Percentiles rank a stretch among this genome's conserved stretches.
Evolutionary conservation across 2,113 vertebrate genomes (phyloP).

Genomic region (Parus major): DNA sequence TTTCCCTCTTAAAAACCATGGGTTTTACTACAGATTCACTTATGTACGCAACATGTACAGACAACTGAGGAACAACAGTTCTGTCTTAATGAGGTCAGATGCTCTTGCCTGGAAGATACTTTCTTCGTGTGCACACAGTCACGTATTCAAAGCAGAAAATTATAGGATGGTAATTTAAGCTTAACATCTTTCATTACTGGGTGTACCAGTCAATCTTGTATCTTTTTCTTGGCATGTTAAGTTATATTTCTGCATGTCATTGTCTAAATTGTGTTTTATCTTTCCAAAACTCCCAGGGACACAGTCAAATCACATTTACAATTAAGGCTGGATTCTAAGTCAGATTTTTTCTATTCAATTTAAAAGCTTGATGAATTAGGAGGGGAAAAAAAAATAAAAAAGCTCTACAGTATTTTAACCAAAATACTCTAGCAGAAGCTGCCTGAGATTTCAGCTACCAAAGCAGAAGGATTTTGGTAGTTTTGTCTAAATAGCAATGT

Average conservation of each 20-base stretch:
- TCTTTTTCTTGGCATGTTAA: conserved; percentile 1
- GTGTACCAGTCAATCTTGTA: conserved; percentile 40
- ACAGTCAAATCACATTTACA: background rate
- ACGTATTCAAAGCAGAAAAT: conserved; percentile 45
- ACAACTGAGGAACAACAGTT: conserved; percentile 23
- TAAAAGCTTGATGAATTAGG: background rate
- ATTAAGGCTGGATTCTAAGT: background rate
- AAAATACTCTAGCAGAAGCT: background rate
- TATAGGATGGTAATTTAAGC: conserved; percentile 18
- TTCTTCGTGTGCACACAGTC: conserved; percentile 15
- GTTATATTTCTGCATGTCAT: conserved; percentile 16
- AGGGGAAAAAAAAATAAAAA: background rate
- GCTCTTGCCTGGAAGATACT: conserved; percentile 18
- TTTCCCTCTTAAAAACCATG: background rate
- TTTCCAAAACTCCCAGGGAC: background rate
- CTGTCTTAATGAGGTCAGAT: conserved; percentile 30
- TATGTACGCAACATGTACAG: background rate
- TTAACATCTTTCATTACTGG: conserved; percentile 33
- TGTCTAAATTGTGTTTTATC: conserved; percentile 13
- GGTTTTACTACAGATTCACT: background rate
- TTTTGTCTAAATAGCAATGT: background rate
- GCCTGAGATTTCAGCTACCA: background rate
- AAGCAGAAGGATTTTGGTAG: background rate
- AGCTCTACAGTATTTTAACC: background rate
- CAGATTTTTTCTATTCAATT: background rate